phyloP scores from a whole-genome alignment of 2,888 invertebrate genomes.

The Drosophila hamatofila region DNA sequence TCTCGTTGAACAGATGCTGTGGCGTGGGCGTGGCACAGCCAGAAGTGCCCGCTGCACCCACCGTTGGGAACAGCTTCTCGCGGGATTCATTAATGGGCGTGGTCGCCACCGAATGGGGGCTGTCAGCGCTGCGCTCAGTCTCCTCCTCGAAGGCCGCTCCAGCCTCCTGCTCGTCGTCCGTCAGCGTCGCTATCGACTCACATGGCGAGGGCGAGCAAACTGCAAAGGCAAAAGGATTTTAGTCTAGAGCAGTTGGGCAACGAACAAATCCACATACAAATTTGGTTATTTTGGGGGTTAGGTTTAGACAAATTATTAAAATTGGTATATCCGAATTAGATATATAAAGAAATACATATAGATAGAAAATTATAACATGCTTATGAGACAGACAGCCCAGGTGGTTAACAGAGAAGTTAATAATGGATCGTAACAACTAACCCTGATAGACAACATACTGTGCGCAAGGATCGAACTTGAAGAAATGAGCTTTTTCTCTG shows the following conservation, averaged over 20 bases:
- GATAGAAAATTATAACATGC: constrained; percentile 45
- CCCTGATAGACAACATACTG: constrained; percentile 62
- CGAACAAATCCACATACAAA: constrained; percentile 27
- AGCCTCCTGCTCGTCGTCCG: constrained; percentile 86
- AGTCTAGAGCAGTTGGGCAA: background rate
- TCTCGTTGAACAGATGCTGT: constrained; percentile 74
- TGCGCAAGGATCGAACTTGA: constrained; percentile 10
- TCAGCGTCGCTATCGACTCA: constrained; percentile 90
- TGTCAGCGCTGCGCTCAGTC: constrained; percentile 46
- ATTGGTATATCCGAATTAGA: constrained; percentile 6
- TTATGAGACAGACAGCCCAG: constrained; percentile 33
- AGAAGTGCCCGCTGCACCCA: constrained; percentile 79
- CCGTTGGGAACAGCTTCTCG: constrained; percentile 82
- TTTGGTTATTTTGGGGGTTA: constrained; percentile 29
- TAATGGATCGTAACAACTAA: constrained; percentile 33
- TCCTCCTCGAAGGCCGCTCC: constrained; percentile 57
- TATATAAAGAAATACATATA: constrained; percentile 10
- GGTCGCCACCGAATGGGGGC: constrained; percentile 69
- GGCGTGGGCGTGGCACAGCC: constrained; percentile 70
- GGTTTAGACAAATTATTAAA: constrained; percentile 10
- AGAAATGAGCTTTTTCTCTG: constrained; percentile 24
- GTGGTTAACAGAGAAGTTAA: constrained; percentile 36
- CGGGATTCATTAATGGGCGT: constrained; percentile 83
- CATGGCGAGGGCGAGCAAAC: constrained; percentile 93
- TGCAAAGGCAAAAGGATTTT: constrained; percentile 83